Base-by-base conservation (phyloP, 2,888 invertebrate species). In the Silvanus unidentatus region DNA sequence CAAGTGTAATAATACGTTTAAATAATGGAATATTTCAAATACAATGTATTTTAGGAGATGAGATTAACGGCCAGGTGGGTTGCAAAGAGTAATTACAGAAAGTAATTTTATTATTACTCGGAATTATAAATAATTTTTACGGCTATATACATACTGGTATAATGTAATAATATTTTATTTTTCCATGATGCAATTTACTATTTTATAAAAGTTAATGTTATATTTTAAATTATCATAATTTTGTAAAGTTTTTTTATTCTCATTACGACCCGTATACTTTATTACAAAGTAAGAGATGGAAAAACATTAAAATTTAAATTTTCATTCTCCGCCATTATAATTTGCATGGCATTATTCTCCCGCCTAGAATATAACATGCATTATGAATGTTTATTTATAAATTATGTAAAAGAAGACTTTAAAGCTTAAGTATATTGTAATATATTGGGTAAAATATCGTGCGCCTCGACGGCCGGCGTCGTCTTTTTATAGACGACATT, bases 301-400 rank as follows among this genome's bases (percentile, higher is more conserved):
- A 59, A 60, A 62, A 59, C 64, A 66, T 66, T 64, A 65, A 64
- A 64, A 65, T 66, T 66, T 64, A 65, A 65, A 66, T 65, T 64
- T 64, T 62, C 62, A 60, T 64, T 62, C 62, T 58, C 59, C 59
- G 59, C 60, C 62, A 60, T 62, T 60, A 63, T 62, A 66, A 68
- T 68, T 68, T 68, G 66, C 68, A 68, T 68, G 60, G 57, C 64
- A 64, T 66, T 66, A 64, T 60, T 59, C 60, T 49, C 57, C 22
- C 54, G 58, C 61, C 65, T 64, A 60, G 63, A 64, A 65, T 66
- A 67, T 64, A 66, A 67, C 65, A 65, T 68, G 65, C 69, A 69
- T 70, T 71, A 70, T 70, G 70, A 70, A 71, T 70, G 70, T 70
- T 70, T 71, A 70, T 70, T 71, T 70, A 70, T 69, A 69, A 70